A percentile compares a stretch with the other conserved stretches of the same genome.
These are phyloP conservation scores for Tetropium fuscum DNA, from an alignment of 2,888 invertebrate species.

Conservation along the genomic window DNA sequence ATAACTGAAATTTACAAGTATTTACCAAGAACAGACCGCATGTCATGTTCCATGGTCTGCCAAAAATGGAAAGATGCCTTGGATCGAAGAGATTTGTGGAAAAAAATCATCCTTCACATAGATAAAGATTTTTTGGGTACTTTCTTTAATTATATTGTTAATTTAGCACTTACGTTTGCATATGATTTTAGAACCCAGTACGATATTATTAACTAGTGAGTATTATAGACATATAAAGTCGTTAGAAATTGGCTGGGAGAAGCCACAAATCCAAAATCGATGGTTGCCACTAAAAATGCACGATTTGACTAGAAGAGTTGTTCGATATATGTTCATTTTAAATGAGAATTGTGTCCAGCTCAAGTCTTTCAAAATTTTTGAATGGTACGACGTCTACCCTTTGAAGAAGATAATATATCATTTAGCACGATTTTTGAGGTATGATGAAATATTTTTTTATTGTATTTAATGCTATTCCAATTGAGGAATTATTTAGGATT, in stretches of 20 bases:
- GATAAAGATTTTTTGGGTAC: slow-evolving; percentile 58
- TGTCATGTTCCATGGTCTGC: slow-evolving; percentile 58
- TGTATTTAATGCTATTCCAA: too few relatives aligned
- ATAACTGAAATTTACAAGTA: slow-evolving; percentile 55
- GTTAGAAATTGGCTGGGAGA: slow-evolving; percentile 67
- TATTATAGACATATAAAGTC: slow-evolving; percentile 65
- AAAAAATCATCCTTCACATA: slow-evolving; percentile 54
- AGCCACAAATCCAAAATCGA: slow-evolving; percentile 62
- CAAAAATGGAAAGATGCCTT: slow-evolving; percentile 55
- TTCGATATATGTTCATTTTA: slow-evolving; percentile 56
- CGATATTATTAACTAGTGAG: slow-evolving; percentile 54
- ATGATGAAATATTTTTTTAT: too few relatives aligned
- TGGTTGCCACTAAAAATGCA: slow-evolving; percentile 62
- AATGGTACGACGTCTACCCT: slow-evolving; percentile 67
- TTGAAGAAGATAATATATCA: slow-evolving; percentile 62
- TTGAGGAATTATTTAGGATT: too few relatives aligned
- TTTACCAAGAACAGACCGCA: slow-evolving; percentile 55
- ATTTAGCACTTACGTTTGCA: too few relatives aligned
- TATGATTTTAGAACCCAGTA: slow-evolving; percentile 54
- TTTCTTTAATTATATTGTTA: neutral
- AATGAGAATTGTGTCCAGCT: slow-evolving; percentile 62
- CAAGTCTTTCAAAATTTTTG: slow-evolving; percentile 63
- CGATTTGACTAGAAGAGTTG: slow-evolving; percentile 62
- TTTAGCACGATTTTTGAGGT: slow-evolving; percentile 58
- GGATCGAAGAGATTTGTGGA: slow-evolving; percentile 56